Percentiles rank a stretch among this genome's conserved stretches.
Evolutionary conservation across 2,797 vertebrate species (phyloP).

Genomic region (Spinus olivaceus): DNA sequence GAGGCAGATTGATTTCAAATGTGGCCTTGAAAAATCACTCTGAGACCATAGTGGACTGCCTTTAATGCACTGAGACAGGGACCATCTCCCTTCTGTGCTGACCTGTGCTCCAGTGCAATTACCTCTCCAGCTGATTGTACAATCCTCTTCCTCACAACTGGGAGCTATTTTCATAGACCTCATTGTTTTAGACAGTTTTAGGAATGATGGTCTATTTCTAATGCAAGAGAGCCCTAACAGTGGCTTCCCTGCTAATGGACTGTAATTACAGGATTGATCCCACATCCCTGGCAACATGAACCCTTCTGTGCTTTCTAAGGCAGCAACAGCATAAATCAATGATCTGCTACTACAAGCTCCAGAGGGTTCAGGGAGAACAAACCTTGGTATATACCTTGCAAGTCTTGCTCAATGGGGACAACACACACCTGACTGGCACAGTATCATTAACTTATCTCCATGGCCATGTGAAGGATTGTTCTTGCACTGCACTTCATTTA

Average conservation of each 20-base stretch:
- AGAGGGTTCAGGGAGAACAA: constrained; percentile 1
- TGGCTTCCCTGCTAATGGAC: constrained; percentile 48
- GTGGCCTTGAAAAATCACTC: constrained; percentile 15
- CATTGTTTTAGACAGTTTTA: constrained; percentile 52
- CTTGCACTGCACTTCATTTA: constrained; percentile 33
- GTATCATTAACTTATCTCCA: constrained; percentile 4
- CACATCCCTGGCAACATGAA: constrained; percentile 31
- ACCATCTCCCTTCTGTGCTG: neutral
- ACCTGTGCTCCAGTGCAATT: constrained; percentile 26
- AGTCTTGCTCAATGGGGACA: neutral
- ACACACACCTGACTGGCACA: neutral
- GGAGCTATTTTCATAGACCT: constrained; percentile 37
- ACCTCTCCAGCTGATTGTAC: constrained; percentile 10
- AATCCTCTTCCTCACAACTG: constrained; percentile 29
- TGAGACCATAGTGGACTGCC: neutral
- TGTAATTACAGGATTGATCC: constrained; percentile 67
- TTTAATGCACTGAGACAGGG: constrained; percentile 29
- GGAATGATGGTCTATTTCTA: constrained; percentile 53
- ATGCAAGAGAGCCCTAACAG: constrained; percentile 35
- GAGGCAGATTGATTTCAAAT: constrained; percentile 19
- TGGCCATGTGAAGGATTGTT: neutral
- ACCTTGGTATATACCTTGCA: neutral
- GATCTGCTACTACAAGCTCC: neutral
- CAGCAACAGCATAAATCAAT: constrained; percentile 45
- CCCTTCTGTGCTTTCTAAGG: constrained; percentile 33